Evolutionary conservation across 1,140 invertebrate genomes (phyloP).

Genomic region (Lasioglossum baleicum): DNA sequence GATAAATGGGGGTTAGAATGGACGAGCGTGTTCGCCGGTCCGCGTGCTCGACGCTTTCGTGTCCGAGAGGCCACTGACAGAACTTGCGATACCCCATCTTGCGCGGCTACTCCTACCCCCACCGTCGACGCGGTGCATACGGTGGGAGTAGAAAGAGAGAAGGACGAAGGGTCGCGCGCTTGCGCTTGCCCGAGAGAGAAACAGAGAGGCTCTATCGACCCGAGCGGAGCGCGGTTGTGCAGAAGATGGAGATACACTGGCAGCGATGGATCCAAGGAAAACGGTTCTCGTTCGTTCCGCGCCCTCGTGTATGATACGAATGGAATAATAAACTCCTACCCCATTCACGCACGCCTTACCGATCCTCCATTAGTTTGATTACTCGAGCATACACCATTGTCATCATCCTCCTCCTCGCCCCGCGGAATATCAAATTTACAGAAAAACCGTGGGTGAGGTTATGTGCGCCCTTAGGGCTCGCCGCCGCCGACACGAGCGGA

Average conservation of each 20-base stretch:
- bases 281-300: background rate
- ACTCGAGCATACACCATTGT: background rate
- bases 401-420: background rate
- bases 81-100: conserved; percentile 55
- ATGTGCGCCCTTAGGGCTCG: too few species aligned
- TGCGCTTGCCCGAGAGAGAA: conserved; percentile 18
- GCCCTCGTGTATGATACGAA: background rate
- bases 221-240: conserved; percentile 30
- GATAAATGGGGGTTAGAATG: background rate
- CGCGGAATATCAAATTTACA: too few species aligned
- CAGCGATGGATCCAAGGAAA: conserved; percentile 36
- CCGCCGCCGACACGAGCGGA: too few species aligned
- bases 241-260: conserved; percentile 37
- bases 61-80: conserved; percentile 71
- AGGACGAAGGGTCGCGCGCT: conserved; percentile 1
- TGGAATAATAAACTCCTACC: background rate
- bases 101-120: conserved; percentile 31
- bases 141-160: background rate
- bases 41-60: conserved; percentile 41
- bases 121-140: background rate
- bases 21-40: background rate
- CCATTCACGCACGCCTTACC: background rate
- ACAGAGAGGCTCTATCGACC: conserved; percentile 67
- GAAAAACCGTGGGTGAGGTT: too few species aligned
- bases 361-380: background rate